Percentiles rank a stretch among this genome's conserved stretches.
Evolutionary conservation across 1,140 invertebrate species (phyloP).

Genomic region (Himalopsyche phryganea): DNA sequence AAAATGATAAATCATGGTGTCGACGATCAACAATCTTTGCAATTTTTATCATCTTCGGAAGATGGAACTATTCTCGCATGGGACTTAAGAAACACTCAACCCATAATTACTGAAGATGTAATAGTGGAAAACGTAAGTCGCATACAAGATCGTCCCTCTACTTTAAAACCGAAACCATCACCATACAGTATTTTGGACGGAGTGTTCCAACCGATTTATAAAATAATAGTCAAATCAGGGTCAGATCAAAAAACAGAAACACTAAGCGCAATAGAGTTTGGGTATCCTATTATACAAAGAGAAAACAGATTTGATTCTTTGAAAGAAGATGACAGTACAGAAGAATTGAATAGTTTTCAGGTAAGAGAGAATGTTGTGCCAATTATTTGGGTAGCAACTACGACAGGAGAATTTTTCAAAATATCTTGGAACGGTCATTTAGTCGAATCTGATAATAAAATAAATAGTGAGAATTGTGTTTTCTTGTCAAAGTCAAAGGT

Average conservation of each 20-base stretch:
- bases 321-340: constrained; percentile 42
- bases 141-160: constrained; percentile 44
- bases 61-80: constrained; percentile 69
- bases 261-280: constrained; percentile 44
- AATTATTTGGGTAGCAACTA: constrained; percentile 43
- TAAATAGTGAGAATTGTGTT: constrained; percentile 54
- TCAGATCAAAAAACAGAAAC: constrained; percentile 43
- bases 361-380: constrained; percentile 45
- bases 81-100: constrained; percentile 56
- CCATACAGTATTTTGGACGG: constrained; percentile 55
- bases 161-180: constrained; percentile 55
- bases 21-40: constrained; percentile 50
- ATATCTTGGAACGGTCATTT: constrained; percentile 60
- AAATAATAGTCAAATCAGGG: constrained; percentile 48
- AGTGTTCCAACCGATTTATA: constrained; percentile 58
- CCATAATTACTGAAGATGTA: constrained; percentile 5
- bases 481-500: constrained; percentile 50
- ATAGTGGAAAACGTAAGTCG: constrained; percentile 9
- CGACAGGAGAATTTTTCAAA: constrained; percentile 52
- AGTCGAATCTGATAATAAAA: constrained; percentile 53
- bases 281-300: constrained; percentile 36
- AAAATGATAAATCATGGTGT: constrained; percentile 46
- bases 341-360: constrained; percentile 40
- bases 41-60: constrained; percentile 62
- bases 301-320: constrained; percentile 37